Base-by-base conservation (phyloP, 2,797 vertebrate genomes). In the Acanthurus lineatus region DNA sequence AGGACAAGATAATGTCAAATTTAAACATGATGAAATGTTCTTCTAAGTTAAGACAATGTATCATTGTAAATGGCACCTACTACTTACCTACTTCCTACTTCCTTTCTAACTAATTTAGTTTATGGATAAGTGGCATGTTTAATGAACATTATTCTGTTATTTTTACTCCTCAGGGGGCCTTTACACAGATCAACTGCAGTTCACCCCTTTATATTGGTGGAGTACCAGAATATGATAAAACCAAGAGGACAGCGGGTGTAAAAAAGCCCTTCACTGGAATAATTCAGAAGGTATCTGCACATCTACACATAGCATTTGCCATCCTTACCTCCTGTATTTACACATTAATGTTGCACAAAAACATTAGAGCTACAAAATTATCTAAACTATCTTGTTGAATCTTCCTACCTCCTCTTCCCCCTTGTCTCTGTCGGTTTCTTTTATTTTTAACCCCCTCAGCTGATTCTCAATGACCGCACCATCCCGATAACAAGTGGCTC, bases 171-270 rank as follows among this genome's bases (percentile, higher is more conserved):
- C 87, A 99, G 98, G 98, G 98, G 5, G 97, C 97, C 59, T 99
- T 99, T 91, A 99, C 98, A 14, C 98, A 99, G 91, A 99, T 99
- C 81, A 99, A 96, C 78, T 99, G 98, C 93, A 98, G 96, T 80
- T 97, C 96, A 8, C 96, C 97, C 73, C 95, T 99, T 76, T 98
- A 96, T 74, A 90, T 99, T 15, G 98, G 98, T 0, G 98, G 98
- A 28, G 96, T 99, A 51, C 97, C 97, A 70, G 92, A 83, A 73
- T 99, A 97, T 0, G 96, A 97, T 32, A 89, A 91, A 0, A 96
- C 97, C 76, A 99, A 98, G 94, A 96, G 88, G 89, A 96, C 95
- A 9, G 96, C 98, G 0, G 96, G 95, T 4, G 85, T 97, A 56
- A 73, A 93, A 16, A 94, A 90, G 20, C 96, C 97, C 0, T 98